Evolutionary conservation across 2,113 vertebrate species (phyloP).

Genomic region (Colossoma macropomum): DNA sequence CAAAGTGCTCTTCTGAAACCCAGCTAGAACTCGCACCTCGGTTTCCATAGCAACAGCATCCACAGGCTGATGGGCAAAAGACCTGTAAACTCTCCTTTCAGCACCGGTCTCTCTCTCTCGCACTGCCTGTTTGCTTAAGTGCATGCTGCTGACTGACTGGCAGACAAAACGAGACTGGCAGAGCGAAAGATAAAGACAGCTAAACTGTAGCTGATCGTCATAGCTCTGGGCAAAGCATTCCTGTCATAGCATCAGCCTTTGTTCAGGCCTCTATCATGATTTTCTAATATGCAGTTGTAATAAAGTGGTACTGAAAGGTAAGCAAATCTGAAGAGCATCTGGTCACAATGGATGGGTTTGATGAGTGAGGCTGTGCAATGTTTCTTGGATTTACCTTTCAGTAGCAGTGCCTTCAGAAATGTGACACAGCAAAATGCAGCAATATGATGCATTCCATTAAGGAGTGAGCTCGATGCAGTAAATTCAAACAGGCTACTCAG

Average conservation of each 20-base stretch:
- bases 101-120: constrained; percentile 51
- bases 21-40: constrained; percentile 56
- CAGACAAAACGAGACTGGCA: constrained; percentile 1
- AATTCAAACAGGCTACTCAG: not conserved
- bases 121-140: constrained; percentile 56
- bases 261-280: not conserved
- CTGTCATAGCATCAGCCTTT: not conserved
- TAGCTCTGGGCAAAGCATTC: not conserved
- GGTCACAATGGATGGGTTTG: too few relatives aligned
- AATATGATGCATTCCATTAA: not conserved
- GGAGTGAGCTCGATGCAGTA: not conserved
- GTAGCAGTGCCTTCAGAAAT: not conserved
- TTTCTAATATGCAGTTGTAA: not conserved
- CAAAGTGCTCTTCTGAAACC: constrained; percentile 42
- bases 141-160: constrained; percentile 50
- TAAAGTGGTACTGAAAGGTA: too few relatives aligned
- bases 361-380: too few relatives aligned
- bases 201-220: not conserved
- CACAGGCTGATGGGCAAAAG: constrained; percentile 54
- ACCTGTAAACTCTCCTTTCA: constrained; percentile 48
- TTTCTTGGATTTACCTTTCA: too few relatives aligned
- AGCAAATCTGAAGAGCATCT: too few relatives aligned
- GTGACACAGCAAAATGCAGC: not conserved
- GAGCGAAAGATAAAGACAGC: constrained; percentile 10
- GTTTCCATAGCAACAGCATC: constrained; percentile 71